A percentile compares a stretch with the other conserved stretches of the same genome.
Evolutionary conservation across 2,113 vertebrate genomes (phyloP).

Genomic region (Hassar affinis): DNA sequence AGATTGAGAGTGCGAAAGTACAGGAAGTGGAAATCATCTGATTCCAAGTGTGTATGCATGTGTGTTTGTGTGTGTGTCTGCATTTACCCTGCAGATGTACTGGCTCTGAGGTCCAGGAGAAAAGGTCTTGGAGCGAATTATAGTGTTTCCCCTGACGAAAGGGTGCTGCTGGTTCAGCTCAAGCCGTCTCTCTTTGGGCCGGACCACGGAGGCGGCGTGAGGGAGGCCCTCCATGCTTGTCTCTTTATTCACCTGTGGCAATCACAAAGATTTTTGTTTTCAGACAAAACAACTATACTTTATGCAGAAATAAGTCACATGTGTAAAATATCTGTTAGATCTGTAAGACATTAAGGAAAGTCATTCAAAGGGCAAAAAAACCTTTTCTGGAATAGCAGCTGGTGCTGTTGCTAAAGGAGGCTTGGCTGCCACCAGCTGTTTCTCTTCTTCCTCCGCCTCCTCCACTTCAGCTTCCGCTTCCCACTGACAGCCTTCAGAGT

Average conservation of each 20-base stretch:
- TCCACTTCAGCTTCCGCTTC: slow-evolving; percentile 47
- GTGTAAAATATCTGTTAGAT: not conserved
- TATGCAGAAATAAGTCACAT: not conserved
- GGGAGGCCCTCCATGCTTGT: slow-evolving; percentile 81
- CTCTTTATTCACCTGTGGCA: slow-evolving; percentile 76
- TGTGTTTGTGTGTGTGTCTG: not conserved
- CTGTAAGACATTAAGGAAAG: not conserved
- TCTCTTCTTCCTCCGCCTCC: slow-evolving; percentile 14
- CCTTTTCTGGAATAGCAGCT: slow-evolving; percentile 64
- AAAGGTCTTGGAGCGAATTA: slow-evolving; percentile 98
- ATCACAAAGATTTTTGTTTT: not conserved
- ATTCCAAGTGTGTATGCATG: not conserved
- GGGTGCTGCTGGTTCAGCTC: slow-evolving; percentile 77
- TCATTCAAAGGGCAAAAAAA: slow-evolving; percentile 31
- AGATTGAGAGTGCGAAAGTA: not conserved
- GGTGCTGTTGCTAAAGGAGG: not conserved
- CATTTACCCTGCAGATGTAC: slow-evolving; percentile 93
- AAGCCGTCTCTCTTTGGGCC: slow-evolving; percentile 86
- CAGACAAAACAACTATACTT: not conserved
- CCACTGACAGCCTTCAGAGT: slow-evolving; percentile 65
- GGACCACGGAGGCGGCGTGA: slow-evolving; percentile 78
- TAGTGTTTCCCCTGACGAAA: slow-evolving; percentile 90
- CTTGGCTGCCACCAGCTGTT: not conserved
- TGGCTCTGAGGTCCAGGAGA: slow-evolving; percentile 96
- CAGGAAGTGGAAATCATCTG: not conserved